Evolutionary conservation across 2,113 vertebrate genomes (phyloP), one percentile per base, ranked within the genome.

Genomic region (Abramis brama): DNA sequence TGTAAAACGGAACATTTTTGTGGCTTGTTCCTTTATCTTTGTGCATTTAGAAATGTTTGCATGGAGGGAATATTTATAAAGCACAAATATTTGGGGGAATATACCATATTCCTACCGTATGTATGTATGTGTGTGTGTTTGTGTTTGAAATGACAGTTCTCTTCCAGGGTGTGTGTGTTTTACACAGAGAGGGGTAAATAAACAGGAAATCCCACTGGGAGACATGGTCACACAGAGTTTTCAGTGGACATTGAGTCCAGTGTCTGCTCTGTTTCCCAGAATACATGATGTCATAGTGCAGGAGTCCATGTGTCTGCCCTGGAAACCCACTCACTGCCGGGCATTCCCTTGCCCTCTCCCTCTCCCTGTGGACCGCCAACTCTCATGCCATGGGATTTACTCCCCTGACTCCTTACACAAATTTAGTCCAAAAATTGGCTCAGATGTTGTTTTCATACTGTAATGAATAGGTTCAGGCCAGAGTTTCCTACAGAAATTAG

Each of bases 121-220:
- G 36, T 7, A 10, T 66, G 83, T 64, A n/a, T 43, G 68, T 66
- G 36, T 50, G n/a, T 66, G 52, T 45, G 17, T 76, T 1, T 39
- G 17, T 36, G 17, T 70, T n/a, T 43, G n/a, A n/a, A 30, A 27
- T 30, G 1, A 21, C 47, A 43, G 12, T 50, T 73, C 30, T 73
- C 66, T 55, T 19, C 27, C 66, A 83, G 81, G 66, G 76, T 71
- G 76, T 79, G 60, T 79, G 62, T 79, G 60, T 79, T 80, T 70
- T 80, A 45, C 50, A 33, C 78, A 74, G 52, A 70, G 43, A 60
- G 77, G 66, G 78, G 45, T 43, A 86, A 71, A 86, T 86, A 86
- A 81, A 81, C 78, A 86, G 78, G 78, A 86, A 74, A 73, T 81
- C 78, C 76, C 77, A 62, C 13, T 55, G 84, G 64, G 84, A 85